Evolutionary conservation across 2,113 vertebrate genomes (phyloP).

Genomic region (Asarcornis scutulata): DNA sequence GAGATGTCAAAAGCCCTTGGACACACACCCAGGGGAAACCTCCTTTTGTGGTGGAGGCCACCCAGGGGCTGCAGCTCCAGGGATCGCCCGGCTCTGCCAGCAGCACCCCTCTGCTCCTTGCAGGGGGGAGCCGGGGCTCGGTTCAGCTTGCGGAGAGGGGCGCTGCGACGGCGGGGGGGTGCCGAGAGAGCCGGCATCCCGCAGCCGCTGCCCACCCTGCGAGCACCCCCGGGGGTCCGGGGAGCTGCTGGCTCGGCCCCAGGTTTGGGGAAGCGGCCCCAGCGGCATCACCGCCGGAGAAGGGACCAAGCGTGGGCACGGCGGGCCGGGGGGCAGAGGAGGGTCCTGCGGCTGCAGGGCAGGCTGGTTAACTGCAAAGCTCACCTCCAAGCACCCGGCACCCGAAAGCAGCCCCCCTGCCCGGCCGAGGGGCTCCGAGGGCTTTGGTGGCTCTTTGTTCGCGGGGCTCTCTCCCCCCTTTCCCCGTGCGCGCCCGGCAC

Average conservation of each 20-base stretch:
- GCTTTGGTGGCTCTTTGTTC: conserved; percentile 21
- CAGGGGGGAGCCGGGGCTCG: too few relatives aligned
- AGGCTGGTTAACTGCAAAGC: neutral
- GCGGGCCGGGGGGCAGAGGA: neutral
- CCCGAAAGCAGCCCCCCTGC: neutral
- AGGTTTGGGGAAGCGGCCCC: neutral
- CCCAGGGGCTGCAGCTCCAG: neutral
- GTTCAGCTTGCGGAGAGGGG: neutral
- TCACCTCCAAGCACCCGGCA: neutral
- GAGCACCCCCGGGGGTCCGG: neutral
- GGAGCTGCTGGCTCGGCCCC: neutral
- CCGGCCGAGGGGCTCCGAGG: neutral
- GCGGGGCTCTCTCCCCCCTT: neutral
- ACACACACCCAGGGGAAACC: neutral
- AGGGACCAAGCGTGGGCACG: rapidly evolving
- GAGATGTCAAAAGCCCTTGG: neutral
- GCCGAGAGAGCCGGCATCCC: neutral
- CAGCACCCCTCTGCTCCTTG: neutral
- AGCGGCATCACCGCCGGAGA: neutral
- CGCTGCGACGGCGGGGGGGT: neutral
- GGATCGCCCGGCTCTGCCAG: neutral
- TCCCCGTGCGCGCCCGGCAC: conserved; percentile 1
- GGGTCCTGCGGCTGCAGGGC: neutral
- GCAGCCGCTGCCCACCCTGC: neutral
- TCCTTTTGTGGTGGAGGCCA: neutral